A percentile compares a stretch with the other conserved stretches of the same genome.
Evolutionary conservation across 2,113 vertebrate genomes (phyloP).

Genomic region (Hypocryptadius cinnamomeus): DNA sequence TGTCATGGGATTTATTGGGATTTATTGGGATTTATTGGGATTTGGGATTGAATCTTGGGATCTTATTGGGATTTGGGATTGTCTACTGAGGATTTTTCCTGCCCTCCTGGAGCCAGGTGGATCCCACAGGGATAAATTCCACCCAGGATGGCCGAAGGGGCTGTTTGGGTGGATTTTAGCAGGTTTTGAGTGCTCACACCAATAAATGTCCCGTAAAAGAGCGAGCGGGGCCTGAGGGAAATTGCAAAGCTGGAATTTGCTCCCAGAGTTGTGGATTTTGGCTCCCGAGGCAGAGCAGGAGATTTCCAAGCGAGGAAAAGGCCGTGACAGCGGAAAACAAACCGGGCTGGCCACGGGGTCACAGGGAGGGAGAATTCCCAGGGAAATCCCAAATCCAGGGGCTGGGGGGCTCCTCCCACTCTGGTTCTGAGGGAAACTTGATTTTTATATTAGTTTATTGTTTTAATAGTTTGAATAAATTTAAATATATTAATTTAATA

Average conservation of each 20-base stretch:
- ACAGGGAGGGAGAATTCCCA: background rate
- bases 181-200: background rate
- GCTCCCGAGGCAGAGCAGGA: background rate
- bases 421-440: background rate
- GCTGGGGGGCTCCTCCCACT: background rate
- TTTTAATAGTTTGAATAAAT: background rate
- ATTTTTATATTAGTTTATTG: background rate
- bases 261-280: conserved; percentile 20
- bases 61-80: background rate
- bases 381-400: background rate
- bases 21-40: background rate
- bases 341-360: background rate
- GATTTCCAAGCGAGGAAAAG: background rate
- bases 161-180: background rate
- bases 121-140: background rate
- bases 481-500: background rate
- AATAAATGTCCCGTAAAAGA: background rate
- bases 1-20: background rate
- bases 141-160: background rate
- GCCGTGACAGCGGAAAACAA: background rate
- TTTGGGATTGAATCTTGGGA: background rate
- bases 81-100: background rate
- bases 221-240: background rate
- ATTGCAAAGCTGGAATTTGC: background rate
- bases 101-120: background rate